Evolutionary conservation across 2,113 vertebrate genomes (phyloP).

Genomic region (Chaetodon trifascialis): DNA sequence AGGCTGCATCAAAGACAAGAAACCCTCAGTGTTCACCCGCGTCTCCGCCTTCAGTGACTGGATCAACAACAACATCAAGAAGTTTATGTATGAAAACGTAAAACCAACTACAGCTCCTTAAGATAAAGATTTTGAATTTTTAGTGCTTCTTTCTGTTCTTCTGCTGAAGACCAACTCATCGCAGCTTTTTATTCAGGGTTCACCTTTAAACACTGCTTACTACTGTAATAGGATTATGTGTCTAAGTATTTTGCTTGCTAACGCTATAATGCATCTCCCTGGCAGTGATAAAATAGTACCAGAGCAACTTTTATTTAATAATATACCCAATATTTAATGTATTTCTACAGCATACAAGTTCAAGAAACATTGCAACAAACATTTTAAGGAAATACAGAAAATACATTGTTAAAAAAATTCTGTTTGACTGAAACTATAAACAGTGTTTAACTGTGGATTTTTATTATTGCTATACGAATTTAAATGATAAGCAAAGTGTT

Average conservation of each 20-base stretch:
- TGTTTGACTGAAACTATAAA: neutral
- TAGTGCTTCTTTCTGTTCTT: neutral
- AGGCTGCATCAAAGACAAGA: conserved; percentile 82
- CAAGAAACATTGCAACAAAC: neutral
- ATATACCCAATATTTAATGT: neutral
- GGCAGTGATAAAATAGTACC: neutral
- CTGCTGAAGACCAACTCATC: neutral
- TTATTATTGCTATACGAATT: neutral
- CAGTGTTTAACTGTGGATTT: neutral
- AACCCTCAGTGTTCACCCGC: conserved; percentile 82
- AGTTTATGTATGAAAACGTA: conserved; percentile 73
- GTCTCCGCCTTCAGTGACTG: conserved; percentile 82
- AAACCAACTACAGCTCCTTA: conserved; percentile 18
- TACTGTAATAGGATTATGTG: neutral
- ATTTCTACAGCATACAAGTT: neutral
- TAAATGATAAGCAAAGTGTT: neutral
- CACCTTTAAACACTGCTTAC: neutral
- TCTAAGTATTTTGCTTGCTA: neutral
- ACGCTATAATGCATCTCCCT: neutral
- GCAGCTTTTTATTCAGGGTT: neutral
- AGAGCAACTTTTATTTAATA: conserved; percentile 3
- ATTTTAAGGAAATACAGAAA: neutral
- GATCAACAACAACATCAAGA: conserved; percentile 78
- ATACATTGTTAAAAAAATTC: neutral
- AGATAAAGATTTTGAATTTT: conserved; percentile 5